Conservation (phyloP, 2,888 invertebrate species). For the Lochmaea capreae region DNA sequence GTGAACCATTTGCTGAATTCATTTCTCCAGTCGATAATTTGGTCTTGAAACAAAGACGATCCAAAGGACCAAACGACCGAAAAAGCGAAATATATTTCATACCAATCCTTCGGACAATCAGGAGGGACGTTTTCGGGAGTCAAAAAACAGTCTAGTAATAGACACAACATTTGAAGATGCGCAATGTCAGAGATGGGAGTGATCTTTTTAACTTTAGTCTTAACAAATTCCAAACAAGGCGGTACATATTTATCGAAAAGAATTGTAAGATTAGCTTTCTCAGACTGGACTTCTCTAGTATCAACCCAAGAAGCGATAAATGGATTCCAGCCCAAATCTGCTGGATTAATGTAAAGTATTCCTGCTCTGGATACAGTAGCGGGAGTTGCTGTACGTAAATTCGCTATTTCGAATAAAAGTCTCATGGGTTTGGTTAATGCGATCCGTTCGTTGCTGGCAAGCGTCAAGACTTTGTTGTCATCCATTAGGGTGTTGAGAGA, state of each 20-base stretch:
- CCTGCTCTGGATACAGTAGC: slow-evolving; percentile 96
- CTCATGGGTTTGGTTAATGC: slow-evolving; percentile 91
- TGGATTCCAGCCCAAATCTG: slow-evolving; percentile 96
- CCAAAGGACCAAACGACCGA: slow-evolving; percentile 94
- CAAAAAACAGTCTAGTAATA: slow-evolving; percentile 86
- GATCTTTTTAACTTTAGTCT: slow-evolving; percentile 85
- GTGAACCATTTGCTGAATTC: slow-evolving; percentile 97
- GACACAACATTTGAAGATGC: slow-evolving; percentile 89
- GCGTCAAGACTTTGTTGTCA: slow-evolving; percentile 93
- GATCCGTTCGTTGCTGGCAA: slow-evolving; percentile 95
- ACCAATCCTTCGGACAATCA: slow-evolving; percentile 94
- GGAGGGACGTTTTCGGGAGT: slow-evolving; percentile 83
- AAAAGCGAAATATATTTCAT: slow-evolving; percentile 94
- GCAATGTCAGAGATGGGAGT: slow-evolving; percentile 92
- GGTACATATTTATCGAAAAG: slow-evolving; percentile 96
- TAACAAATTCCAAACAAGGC: slow-evolving; percentile 79
- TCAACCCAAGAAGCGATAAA: slow-evolving; percentile 92
- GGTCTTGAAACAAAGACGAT: slow-evolving; percentile 90
- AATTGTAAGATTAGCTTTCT: slow-evolving; percentile 84
- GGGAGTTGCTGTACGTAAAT: slow-evolving; percentile 91
- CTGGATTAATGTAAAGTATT: slow-evolving; percentile 93
- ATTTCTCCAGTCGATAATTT: slow-evolving; percentile 89
- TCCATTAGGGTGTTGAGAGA: slow-evolving; percentile 97
- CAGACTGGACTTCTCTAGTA: slow-evolving; percentile 76
- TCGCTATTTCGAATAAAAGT: slow-evolving; percentile 92